Evolutionary conservation across 2,888 invertebrate species (phyloP), one percentile per base, ranked within the genome.

Genomic region (Andrena fulva): DNA sequence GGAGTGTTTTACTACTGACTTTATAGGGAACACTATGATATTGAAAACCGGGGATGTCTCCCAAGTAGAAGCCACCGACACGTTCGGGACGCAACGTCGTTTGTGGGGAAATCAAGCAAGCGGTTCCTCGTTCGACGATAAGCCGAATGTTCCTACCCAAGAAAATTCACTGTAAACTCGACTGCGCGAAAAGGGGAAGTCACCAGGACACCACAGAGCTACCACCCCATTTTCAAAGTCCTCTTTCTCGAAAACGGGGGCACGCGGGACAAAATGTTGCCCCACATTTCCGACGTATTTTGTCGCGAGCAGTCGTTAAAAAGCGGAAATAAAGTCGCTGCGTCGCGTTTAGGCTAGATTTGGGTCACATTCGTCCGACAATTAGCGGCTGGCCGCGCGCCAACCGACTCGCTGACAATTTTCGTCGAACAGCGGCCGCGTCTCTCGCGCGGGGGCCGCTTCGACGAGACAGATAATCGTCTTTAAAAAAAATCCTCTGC

Each of bases 361-460:
- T 56, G 24, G 56, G 56, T 56, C 56, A 56, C 56, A 56, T 56
- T 56, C 24, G 56, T 56, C 56, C 1, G 56, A 24, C 56, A 56
- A 56, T 56, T 56, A 56, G 56, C 56, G 27, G 10, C 24, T 56
- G 56, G 56, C 56, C 56, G 10, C 20, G 56, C 10, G 56, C 56
- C 56, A 56, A 24, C 56, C 24, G 56, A 24, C 56, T 56, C 20
- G 56, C 27, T 56, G 56, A 56, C 56, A 27, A 56, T 56, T 56
- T 56, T 56, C 56, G 27, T 10, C 27, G 24, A 56, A 56, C 56
- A 8, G 12, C 56, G 4, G 10, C 24, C 27, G 54, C 56, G 27
- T 56, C 24, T 56, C 56, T 56, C 24, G 56, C 24, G 56, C 56
- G 24, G 27, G 24, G 24, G 24, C 56, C 56, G 24, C 2, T 56